Evolutionary conservation across 2,888 invertebrate species (phyloP), one percentile per base, ranked within the genome.

Genomic region (Pteria penguin): DNA sequence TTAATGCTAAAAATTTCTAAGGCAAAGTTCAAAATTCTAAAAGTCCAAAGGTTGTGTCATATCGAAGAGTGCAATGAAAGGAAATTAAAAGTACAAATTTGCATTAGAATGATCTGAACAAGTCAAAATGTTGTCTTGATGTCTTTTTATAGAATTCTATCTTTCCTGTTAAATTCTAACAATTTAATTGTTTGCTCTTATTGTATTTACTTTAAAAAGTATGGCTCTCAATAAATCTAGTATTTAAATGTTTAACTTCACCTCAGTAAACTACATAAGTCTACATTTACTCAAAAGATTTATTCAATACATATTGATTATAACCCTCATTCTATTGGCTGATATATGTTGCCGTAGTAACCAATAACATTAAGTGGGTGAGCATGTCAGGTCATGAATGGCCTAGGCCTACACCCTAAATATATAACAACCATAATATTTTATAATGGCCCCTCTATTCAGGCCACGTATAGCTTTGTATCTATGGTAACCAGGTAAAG

Each of bases 261-360:
- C 58, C 22, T 58, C 8, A 18, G 45, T 45, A 45, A 45, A 22
- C n/a, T 26, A 18, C 18, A 18, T 45, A 45, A 18, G 18, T 18
- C 11, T 45, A 8, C 45, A 45, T 45, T 45, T 45, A 45, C 45
- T 45, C 18, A 14, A 14, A 8, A 45, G 45, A 86, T 85, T 84
- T 84, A 84, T 84, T 85, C 82, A 84, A 84, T 78, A 80, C 81
- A 66, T 85, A 87, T 85, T 85, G 85, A 87, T 86, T 84, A 54
- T 79, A 79, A 71, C 57, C 45, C 67, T 54, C 58, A 69, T 65
- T 71, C 2, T 71, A 73, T 70, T 66, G 32, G 68, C 72, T 78
- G 79, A 78, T 77, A 75, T 72, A 32, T 31, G 84, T 85, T 83
- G 78, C 77, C 82, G 72, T 76, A 79, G 80, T 74, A 82, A 85